These are phyloP conservation scores for Clarias pachynema DNA, from an alignment of 2,797 vertebrate species.

Conservation along the genomic window DNA sequence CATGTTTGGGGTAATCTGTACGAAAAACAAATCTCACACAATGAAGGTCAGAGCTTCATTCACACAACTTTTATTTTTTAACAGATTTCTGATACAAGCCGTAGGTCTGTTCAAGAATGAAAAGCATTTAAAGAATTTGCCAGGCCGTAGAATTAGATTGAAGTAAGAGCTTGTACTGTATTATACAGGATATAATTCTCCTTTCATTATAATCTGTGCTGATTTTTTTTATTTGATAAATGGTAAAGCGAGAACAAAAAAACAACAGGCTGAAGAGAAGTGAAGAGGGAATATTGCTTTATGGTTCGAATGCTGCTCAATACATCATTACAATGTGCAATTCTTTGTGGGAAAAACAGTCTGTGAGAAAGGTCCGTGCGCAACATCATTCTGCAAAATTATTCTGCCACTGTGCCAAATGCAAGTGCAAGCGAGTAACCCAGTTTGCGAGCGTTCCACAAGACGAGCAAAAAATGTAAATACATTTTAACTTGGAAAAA, in stretches of 20 bases:
- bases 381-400: not conserved
- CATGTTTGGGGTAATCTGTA: not conserved
- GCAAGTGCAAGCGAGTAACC: not conserved
- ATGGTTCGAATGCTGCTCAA: not conserved
- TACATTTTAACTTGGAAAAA: too few relatives aligned
- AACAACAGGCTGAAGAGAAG: not conserved
- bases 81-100: not conserved
- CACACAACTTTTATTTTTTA: not conserved
- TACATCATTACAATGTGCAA: constrained; percentile 9
- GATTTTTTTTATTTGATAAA: not conserved
- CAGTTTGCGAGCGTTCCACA: too few relatives aligned
- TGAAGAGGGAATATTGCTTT: not conserved
- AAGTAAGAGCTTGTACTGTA: not conserved
- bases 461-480: too few relatives aligned
- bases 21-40: not conserved
- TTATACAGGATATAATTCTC: not conserved
- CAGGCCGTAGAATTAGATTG: not conserved
- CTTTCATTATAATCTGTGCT: not conserved
- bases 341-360: constrained; percentile 6
- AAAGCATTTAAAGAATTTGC: not conserved
- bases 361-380: constrained; percentile 16
- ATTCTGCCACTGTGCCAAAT: not conserved
- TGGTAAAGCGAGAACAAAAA: not conserved
- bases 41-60: not conserved
- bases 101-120: not conserved